Evolutionary conservation across 2,797 vertebrate genomes (phyloP).

Genomic region (Limosa lapponica): DNA sequence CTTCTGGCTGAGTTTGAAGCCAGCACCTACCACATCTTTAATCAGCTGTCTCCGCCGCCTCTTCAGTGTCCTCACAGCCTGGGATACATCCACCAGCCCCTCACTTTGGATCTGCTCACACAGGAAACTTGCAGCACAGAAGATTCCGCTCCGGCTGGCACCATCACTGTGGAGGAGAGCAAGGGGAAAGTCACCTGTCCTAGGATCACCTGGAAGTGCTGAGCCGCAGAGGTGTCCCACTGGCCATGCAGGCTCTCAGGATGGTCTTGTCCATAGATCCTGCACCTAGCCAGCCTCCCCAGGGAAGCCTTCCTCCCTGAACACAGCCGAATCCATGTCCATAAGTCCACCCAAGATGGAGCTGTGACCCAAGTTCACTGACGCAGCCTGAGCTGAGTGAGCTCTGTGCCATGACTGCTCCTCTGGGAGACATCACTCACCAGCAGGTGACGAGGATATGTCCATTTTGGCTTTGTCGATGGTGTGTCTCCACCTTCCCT

Average conservation of each 20-base stretch:
- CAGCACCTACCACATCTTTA: constrained; percentile 53
- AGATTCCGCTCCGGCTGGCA: constrained; percentile 61
- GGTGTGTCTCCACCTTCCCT: constrained; percentile 49
- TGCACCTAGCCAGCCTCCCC: neutral
- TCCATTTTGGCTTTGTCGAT: neutral
- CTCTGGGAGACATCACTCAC: neutral
- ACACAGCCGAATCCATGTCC: neutral
- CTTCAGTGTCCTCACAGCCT: constrained; percentile 60
- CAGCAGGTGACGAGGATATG: constrained; percentile 56
- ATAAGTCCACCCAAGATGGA: neutral
- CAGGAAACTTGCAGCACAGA: constrained; percentile 61
- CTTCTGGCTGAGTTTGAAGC: neutral
- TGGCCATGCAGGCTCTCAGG: neutral
- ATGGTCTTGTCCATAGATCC: neutral
- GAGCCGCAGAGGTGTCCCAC: neutral
- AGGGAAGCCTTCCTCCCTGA: neutral
- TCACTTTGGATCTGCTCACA: constrained; percentile 68
- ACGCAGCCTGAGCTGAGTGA: neutral
- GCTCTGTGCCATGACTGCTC: neutral
- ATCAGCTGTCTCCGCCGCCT: constrained; percentile 43
- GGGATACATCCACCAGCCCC: constrained; percentile 65
- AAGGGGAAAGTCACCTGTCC: neutral
- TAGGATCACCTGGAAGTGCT: neutral
- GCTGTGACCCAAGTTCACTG: neutral
- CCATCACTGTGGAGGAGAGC: constrained; percentile 12